Percentiles rank a stretch among this genome's conserved stretches.
phyloP scores from a whole-genome alignment of 2,113 vertebrate genomes.

The Ochotona princeps region DNA sequence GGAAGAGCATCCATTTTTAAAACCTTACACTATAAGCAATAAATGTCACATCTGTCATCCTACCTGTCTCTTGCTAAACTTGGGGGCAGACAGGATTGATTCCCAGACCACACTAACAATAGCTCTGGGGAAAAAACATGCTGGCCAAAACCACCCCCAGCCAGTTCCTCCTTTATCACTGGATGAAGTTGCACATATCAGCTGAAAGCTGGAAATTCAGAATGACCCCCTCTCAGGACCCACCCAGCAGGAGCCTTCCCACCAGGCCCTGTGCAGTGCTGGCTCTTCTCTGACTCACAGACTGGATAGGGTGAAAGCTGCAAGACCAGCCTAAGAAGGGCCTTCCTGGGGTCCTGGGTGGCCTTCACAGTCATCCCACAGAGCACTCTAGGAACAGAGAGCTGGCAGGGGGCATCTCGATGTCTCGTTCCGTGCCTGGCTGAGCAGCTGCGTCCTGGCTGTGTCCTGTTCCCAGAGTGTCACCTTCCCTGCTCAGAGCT shows the following conservation, averaged over 20 bases:
- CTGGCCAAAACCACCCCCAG: neutral
- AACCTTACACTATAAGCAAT: slow-evolving; percentile 8
- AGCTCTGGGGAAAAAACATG: neutral
- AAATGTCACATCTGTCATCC: neutral
- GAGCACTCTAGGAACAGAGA: neutral
- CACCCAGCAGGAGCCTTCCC: neutral
- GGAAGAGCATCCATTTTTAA: slow-evolving; percentile 49
- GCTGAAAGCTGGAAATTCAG: neutral
- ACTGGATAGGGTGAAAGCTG: neutral
- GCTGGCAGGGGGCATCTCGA: fast-evolving
- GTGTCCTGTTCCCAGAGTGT: neutral
- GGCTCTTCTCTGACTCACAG: neutral
- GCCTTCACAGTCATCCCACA: neutral
- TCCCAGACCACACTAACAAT: neutral
- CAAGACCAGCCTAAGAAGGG: neutral
- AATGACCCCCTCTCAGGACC: fast-evolving
- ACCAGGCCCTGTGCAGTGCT: fast-evolving
- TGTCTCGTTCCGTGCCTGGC: fast-evolving
- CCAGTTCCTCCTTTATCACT: neutral
- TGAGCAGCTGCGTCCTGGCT: neutral
- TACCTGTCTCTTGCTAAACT: neutral
- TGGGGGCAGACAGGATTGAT: neutral
- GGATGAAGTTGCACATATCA: neutral
- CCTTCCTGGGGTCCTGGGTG: too few species aligned
- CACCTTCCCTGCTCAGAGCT: neutral